Percentiles rank a stretch among this genome's conserved stretches.
These are phyloP conservation scores for Sebastes wilsoni DNA, from an alignment of 2,797 vertebrate genomes.

Conservation along the genomic window DNA sequence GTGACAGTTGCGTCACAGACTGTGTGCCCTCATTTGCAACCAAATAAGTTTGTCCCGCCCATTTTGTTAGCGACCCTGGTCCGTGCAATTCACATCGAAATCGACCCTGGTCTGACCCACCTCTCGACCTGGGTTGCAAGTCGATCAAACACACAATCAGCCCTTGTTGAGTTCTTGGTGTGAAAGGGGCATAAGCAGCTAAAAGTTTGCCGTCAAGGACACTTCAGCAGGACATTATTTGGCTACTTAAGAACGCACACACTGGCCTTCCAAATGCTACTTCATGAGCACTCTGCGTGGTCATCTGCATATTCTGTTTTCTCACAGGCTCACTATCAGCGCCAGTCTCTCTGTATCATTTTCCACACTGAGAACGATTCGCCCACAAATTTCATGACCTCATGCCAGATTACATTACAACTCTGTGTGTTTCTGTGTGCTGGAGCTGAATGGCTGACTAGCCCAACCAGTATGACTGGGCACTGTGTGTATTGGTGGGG, in stretches of 20 bases:
- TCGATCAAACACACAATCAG: too few relatives aligned
- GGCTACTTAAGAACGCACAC: not conserved
- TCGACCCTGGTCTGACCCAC: too few relatives aligned
- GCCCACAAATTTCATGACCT: conserved; percentile 42
- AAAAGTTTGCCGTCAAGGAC: not conserved
- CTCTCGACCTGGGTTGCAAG: too few relatives aligned
- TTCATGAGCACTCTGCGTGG: not conserved
- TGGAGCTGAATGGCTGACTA: conserved; percentile 39
- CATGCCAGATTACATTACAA: conserved; percentile 46
- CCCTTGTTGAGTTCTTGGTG: too few relatives aligned
- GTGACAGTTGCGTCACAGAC: too few relatives aligned
- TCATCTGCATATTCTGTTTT: not conserved
- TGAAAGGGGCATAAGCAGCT: not conserved
- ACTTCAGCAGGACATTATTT: not conserved
- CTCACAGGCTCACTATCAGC: conserved; percentile 16
- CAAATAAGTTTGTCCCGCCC: too few relatives aligned
- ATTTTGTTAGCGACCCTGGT: too few relatives aligned
- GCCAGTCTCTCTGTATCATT: conserved; percentile 20
- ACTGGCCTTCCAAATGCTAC: conserved; percentile 15
- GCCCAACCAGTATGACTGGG: conserved; percentile 53
- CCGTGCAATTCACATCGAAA: too few relatives aligned
- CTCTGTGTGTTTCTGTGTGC: conserved; percentile 4
- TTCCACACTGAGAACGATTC: conserved; percentile 24
- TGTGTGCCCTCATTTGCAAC: too few relatives aligned
- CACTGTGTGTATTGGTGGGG: conserved; percentile 5